Base-by-base conservation (phyloP, 2,888 invertebrate species). In the Malachius bipustulatus region DNA sequence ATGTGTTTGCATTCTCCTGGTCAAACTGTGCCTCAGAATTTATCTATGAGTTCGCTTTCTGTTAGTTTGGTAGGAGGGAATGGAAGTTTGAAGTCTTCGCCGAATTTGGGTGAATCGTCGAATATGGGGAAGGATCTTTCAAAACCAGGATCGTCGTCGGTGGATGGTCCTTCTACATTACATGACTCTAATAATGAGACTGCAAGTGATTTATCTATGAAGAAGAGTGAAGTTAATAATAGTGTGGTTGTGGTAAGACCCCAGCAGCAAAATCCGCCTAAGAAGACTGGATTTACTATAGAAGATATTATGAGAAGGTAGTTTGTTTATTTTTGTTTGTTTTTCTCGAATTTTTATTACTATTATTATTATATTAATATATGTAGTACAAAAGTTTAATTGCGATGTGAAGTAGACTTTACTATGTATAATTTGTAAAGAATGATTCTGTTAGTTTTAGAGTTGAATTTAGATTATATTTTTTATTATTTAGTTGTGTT, bases 301-400 rank as follows among this genome's bases (percentile, higher is more conserved):
- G 88, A 85, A 55, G 88, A 88, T 49, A 87, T 88, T 47, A 87
- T 88, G 88, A 73, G 87, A 54, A 82, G 85, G 62, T 84, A 70
- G 42, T 43, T 34, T n/a, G n/a, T n/a, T n/a, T n/a, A n/a, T n/a
- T n/a, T n/a, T n/a, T n/a, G n/a, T n/a, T n/a, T n/a, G n/a, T n/a
- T n/a, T n/a, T n/a, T n/a, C n/a, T n/a, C n/a, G n/a, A n/a, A n/a
- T n/a, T n/a, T n/a, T n/a, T n/a, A n/a, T n/a, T n/a, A n/a, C n/a
- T n/a, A n/a, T n/a, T n/a, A n/a, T n/a, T n/a, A n/a, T n/a, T n/a
- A n/a, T n/a, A n/a, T n/a, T n/a, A n/a, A n/a, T n/a, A n/a, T n/a
- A n/a, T n/a, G n/a, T n/a, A n/a, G n/a, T n/a, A n/a, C n/a, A n/a
- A n/a, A n/a, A n/a, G n/a, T n/a, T n/a, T n/a, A n/a, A n/a, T n/a